These are phyloP conservation scores for Hirudinaria manillensis DNA, from an alignment of 2,888 invertebrate genomes.

Conservation along the genomic window DNA sequence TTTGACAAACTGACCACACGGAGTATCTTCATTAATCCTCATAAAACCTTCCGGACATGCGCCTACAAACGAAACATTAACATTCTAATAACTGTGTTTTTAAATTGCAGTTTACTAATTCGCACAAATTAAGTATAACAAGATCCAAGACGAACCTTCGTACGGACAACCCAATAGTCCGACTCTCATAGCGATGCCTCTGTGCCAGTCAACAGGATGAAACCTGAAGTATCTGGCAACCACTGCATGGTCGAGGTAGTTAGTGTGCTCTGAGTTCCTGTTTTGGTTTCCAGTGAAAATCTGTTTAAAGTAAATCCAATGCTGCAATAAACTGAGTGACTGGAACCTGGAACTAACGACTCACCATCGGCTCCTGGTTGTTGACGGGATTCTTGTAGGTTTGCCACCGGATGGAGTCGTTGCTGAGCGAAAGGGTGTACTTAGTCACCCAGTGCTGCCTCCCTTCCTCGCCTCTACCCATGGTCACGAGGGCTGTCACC, in stretches of 20 bases:
- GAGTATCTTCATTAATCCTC: constrained; percentile 56
- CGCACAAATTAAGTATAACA: too few relatives aligned
- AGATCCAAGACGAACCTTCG: too few relatives aligned
- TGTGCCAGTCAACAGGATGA: constrained; percentile 57
- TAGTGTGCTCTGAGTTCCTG: constrained; percentile 56
- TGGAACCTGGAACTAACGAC: not conserved
- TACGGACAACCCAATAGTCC: constrained; percentile 58
- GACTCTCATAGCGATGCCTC: constrained; percentile 56
- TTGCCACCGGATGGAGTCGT: constrained; percentile 57
- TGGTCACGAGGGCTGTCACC: constrained; percentile 57
- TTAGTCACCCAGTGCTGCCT: constrained; percentile 57
- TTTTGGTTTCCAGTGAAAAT: constrained; percentile 58
- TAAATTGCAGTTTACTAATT: not conserved
- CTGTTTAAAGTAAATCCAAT: constrained; percentile 24
- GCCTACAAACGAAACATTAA: constrained; percentile 43
- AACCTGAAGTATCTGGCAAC: constrained; percentile 57
- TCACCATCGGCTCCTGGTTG: constrained; percentile 56
- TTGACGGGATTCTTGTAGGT: constrained; percentile 58
- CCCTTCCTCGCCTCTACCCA: constrained; percentile 56
- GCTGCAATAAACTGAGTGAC: too few relatives aligned
- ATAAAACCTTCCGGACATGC: constrained; percentile 56
- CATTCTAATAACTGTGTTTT: not conserved
- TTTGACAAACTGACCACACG: constrained; percentile 54
- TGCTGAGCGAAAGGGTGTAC: constrained; percentile 56
- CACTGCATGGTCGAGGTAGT: constrained; percentile 58